phyloP scores from a whole-genome alignment of 2,797 vertebrate genomes.

The Enteromius anoplus region DNA sequence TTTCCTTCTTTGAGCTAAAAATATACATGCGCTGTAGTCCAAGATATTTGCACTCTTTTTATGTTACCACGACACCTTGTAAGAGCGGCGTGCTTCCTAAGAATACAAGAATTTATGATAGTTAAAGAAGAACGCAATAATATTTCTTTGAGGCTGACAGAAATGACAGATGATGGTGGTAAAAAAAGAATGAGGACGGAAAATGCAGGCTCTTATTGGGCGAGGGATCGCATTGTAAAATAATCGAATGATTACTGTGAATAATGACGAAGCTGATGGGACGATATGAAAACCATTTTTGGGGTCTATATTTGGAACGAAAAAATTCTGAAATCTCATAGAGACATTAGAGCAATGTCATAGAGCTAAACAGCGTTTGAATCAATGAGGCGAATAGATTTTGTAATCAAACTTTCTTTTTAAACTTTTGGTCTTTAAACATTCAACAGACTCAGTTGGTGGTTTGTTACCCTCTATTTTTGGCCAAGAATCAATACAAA shows the following conservation, averaged over 20 bases:
- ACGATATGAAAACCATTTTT: constrained; percentile 48
- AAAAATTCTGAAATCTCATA: constrained; percentile 7
- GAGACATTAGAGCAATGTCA: not conserved
- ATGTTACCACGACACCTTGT: not conserved
- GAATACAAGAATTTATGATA: constrained; percentile 24
- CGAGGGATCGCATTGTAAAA: constrained; percentile 44
- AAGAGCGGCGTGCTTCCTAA: constrained; percentile 7
- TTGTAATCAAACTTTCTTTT: constrained; percentile 1
- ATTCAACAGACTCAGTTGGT: not conserved
- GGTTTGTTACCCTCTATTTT: not conserved
- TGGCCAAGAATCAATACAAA: not conserved
- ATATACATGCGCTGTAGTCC: not conserved
- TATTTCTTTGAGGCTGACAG: constrained; percentile 35
- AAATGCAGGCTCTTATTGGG: constrained; percentile 42
- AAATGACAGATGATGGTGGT: constrained; percentile 50
- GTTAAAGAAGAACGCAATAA: constrained; percentile 38
- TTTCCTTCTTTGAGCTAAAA: not conserved
- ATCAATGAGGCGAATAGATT: not conserved
- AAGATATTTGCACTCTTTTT: not conserved
- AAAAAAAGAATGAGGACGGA: constrained; percentile 47
- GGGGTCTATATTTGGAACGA: constrained; percentile 26
- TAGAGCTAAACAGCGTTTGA: not conserved
- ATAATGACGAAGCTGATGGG: constrained; percentile 52
- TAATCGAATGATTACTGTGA: constrained; percentile 53
- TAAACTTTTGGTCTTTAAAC: constrained; percentile 7